Base-by-base conservation (phyloP, 2,113 vertebrate species). In the Myodes glareolus region DNA sequence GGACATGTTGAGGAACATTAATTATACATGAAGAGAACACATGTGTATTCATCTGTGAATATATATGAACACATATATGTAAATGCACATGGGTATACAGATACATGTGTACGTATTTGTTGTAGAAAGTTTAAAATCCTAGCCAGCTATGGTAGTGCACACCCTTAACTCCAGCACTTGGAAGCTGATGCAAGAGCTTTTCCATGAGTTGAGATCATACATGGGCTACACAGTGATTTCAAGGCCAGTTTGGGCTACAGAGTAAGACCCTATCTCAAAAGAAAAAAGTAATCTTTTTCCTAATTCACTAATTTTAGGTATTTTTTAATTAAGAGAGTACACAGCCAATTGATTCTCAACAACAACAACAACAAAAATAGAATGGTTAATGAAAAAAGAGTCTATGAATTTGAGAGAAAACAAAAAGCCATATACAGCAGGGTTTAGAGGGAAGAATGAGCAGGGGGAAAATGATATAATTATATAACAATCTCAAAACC, bases 1-100 rank as follows among this genome's bases (percentile, higher is more conserved):
- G 0, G 5, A 0, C 1, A 11, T 0, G 3, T 5, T 1, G 36
- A 58, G 17, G 23, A 29, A 27, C 2, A 11, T 1, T 3, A 25
- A 5, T 25, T 1, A 10, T 5, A 45, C 7, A n/a, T 9, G 14
- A 7, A 29, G 68, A 7, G 3, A 55, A 19, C 6, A 33, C 31
- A 7, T 61, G 12, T 50, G 0, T 45, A n/a, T 12, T 8, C 19
- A 17, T 2, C 45, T 45, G 10, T 25, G 25, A 27, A 11, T 2
- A 36, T 29, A 45, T 21, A 42, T 12, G 27, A 11, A 1, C 0
- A 14, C 10, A 12, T 13, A 1, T 25, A 17, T 10, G 13, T 33
- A 31, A 12, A 10, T 42, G 3, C 5, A 11, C 52, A 8, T 50
- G 21, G 14, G 12, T 7, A 29, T 17, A 0, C 0, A 31, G 58